Evolutionary conservation across 1,140 invertebrate species (phyloP), one percentile per base, ranked within the genome.

Genomic region (Caenorhabditis latens): DNA sequence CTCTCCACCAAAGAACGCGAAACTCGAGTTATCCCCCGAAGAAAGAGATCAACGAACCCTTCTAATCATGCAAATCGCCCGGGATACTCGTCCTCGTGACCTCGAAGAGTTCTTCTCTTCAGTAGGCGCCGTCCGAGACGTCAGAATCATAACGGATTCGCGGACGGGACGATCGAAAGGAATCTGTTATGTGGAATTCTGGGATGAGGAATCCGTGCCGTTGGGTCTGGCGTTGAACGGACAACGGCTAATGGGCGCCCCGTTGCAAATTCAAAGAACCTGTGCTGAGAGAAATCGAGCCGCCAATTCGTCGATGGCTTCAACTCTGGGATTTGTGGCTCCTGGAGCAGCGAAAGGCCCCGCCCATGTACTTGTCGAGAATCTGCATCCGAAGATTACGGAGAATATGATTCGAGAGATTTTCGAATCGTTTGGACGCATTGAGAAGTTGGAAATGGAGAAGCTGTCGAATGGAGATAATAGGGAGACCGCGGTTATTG

Each of bases 81-180:
- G 98, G 91, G 94, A 97, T 89, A 97, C 99, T 90, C 95, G 98
- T 86, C 96, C 96, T 13, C 95, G 97, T 86, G 98, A 99, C 93
- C 94, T 99, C 53, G 98, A 99, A 94, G 98, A 99, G 93, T 99
- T 99, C 93, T 99, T 99, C 93, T 98, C 97, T 5, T 96, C 97
- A 85, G 98, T 99, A 86, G 98, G 98, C 57, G 98, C 98, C 95
- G 98, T 99, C 90, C 95, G 97, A 90, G 98, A 99, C 94, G 98
- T 99, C 13, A 94, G 97, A 92, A 95, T 99, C 88, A 99, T 99
- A 63, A 98, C 97, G 61, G 99, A 99, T 93, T 99, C 99, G 93
- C 99, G 99, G 94, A 99, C 98, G 0, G 95, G 98, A 90, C 94
- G 98, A 89, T 99, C 99, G 90, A 99, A 99, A 94, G 98, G 98